Base-by-base conservation (phyloP, 2,797 vertebrate species). In the Salarias fasciatus region DNA sequence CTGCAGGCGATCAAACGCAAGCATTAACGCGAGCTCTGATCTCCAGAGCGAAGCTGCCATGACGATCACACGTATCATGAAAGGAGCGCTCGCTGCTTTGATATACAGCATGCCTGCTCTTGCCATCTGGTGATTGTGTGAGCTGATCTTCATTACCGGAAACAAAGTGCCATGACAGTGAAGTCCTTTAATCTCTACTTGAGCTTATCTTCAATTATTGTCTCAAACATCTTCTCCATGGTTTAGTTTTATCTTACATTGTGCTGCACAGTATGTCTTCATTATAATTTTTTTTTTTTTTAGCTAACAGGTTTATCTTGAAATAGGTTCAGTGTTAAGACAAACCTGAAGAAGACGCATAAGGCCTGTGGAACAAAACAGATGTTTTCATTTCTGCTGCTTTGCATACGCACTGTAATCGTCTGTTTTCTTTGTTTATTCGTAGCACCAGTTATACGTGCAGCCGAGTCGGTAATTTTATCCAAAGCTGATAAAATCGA, bases 401-500 rank as follows among this genome's bases (percentile, higher is more conserved):
- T 54, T 55, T 53, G 50, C 13, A 33, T n/a, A n/a, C n/a, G n/a
- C n/a, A n/a, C n/a, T n/a, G n/a, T n/a, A n/a, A n/a, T n/a, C n/a
- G n/a, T n/a, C n/a, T n/a, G n/a, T 50, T 36, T 33, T 37, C 47
- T 48, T 52, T 59, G 58, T 72, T 79, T 74, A 63, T 72, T 66
- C 74, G 58, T 6, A 69, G 60, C 56, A 72, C 4, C 30, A 10
- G 49, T 44, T 38, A 56, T 46, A 72, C 55, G 55, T 69, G 52
- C 29, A 4, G n/a, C 37, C 5, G 15, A 33, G 41, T 38, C 72
- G 85, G 59, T 79, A 70, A 77, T 81, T 68, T 78, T 2, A 65
- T 50, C 8, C 13, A 18, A 38, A 54, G 52, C 24, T 11, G 30
- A n/a, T n/a, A n/a, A n/a, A n/a, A n/a, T n/a, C n/a, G n/a, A n/a